Conservation (phyloP, 2,888 invertebrate genomes). For the Thereva nobilitata region DNA sequence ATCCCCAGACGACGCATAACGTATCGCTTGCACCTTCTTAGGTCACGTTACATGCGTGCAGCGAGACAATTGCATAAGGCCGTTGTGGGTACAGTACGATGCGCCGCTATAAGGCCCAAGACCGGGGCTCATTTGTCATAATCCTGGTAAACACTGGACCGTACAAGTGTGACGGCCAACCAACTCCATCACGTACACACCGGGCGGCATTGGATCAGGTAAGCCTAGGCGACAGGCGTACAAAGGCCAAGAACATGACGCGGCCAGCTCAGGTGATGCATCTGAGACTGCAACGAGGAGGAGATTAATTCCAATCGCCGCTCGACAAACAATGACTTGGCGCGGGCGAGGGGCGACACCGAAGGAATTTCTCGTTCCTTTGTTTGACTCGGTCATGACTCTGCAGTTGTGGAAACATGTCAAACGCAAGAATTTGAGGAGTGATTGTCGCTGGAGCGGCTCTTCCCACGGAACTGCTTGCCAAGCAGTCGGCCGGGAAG, state of each 20-base stretch:
- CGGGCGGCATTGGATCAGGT: conserved; percentile 24
- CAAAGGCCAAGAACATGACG: conserved; percentile 35
- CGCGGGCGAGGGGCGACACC: neutral
- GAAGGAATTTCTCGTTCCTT: conserved; percentile 18
- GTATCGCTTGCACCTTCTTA: conserved; percentile 28
- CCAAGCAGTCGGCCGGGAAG: conserved; percentile 5
- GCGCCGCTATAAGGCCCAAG: neutral
- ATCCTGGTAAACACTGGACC: conserved; percentile 32
- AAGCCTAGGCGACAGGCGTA: conserved; percentile 11
- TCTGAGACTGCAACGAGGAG: conserved; percentile 16
- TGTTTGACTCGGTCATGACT: conserved; percentile 22
- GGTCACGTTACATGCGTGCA: conserved; percentile 16
- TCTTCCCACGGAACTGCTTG: conserved; percentile 30
- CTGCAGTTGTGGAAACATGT: conserved; percentile 33
- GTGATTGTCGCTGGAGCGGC: conserved; percentile 24
- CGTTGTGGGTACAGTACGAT: conserved; percentile 22
- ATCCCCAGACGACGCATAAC: conserved; percentile 23
- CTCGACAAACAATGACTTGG: neutral
- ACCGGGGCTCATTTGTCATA: conserved; percentile 30
- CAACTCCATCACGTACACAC: conserved; percentile 26
- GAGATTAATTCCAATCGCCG: conserved; percentile 32
- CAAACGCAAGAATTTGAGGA: conserved; percentile 28
- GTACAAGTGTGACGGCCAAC: conserved; percentile 15
- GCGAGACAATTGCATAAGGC: conserved; percentile 27
- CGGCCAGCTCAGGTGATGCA: conserved; percentile 21